Conservation (phyloP, 2,113 vertebrate genomes). For the Ciconia stormi region DNA sequence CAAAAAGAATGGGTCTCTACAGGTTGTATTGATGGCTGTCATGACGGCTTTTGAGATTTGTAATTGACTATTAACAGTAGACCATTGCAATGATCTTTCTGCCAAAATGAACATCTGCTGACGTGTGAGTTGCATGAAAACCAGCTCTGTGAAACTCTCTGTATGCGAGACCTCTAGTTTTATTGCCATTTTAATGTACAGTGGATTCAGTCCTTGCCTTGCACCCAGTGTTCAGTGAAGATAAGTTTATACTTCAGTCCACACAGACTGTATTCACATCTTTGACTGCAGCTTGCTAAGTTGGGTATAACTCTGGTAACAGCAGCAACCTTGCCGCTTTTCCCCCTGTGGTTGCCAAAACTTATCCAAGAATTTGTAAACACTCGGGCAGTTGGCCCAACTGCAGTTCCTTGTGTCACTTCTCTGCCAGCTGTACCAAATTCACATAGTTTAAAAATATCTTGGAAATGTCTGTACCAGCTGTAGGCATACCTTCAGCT, state of each 20-base stretch:
- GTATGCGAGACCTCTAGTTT: background rate
- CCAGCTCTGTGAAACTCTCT: background rate
- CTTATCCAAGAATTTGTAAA: background rate
- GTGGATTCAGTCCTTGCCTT: background rate
- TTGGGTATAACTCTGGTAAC: background rate
- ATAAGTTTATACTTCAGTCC: background rate
- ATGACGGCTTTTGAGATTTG: background rate
- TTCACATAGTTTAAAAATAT: background rate
- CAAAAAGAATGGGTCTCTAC: background rate
- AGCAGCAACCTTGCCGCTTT: background rate
- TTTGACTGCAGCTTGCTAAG: background rate
- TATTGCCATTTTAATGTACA: background rate
- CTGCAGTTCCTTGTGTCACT: background rate
- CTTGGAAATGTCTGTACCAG: background rate
- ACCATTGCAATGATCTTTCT: background rate
- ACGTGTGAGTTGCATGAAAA: background rate
- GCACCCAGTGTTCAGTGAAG: background rate
- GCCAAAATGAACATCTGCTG: background rate
- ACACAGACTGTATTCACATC: background rate
- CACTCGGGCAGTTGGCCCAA: background rate
- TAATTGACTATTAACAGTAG: background rate
- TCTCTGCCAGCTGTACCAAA: background rate
- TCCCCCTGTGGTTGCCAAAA: accelerated
- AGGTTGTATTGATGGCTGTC: background rate
- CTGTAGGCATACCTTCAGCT: background rate